phyloP scores from a whole-genome alignment of 1,140 invertebrate species.

The Liolophura sinensis region DNA sequence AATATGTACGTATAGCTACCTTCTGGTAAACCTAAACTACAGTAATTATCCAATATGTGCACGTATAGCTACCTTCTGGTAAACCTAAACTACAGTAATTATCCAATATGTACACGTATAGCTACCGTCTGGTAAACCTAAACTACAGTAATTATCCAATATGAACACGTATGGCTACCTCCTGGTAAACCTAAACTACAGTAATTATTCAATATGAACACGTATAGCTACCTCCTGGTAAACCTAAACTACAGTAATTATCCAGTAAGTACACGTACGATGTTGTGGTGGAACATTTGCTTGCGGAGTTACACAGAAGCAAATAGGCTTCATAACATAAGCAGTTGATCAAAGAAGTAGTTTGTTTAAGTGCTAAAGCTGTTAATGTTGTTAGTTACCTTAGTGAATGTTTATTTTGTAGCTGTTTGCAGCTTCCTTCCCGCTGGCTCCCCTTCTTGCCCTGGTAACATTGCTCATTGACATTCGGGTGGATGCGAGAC shows the following conservation, averaged over 20 bases:
- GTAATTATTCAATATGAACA: neutral
- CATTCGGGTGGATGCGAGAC: slow-evolving; percentile 55
- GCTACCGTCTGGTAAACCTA: slow-evolving; percentile 57
- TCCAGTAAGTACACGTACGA: neutral
- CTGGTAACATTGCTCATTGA: slow-evolving; percentile 56
- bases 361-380: neutral
- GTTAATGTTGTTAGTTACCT: neutral
- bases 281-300: no score
- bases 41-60: neutral
- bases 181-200: slow-evolving; percentile 43
- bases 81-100: slow-evolving; percentile 11
- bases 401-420: slow-evolving; percentile 27
- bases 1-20: slow-evolving; percentile 50
- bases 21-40: slow-evolving; percentile 49
- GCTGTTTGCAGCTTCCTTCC: slow-evolving; percentile 61
- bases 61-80: slow-evolving; percentile 61
- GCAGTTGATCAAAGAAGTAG: no score
- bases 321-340: neutral
- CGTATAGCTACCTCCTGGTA: slow-evolving; percentile 61
- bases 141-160: neutral
- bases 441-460: slow-evolving; percentile 59
- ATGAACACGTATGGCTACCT: slow-evolving; percentile 56
- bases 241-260: slow-evolving; percentile 8
- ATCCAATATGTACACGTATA: slow-evolving; percentile 37
- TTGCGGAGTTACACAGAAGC: neutral